phyloP scores from a whole-genome alignment of 2,888 invertebrate genomes.

The Trilocha varians region DNA sequence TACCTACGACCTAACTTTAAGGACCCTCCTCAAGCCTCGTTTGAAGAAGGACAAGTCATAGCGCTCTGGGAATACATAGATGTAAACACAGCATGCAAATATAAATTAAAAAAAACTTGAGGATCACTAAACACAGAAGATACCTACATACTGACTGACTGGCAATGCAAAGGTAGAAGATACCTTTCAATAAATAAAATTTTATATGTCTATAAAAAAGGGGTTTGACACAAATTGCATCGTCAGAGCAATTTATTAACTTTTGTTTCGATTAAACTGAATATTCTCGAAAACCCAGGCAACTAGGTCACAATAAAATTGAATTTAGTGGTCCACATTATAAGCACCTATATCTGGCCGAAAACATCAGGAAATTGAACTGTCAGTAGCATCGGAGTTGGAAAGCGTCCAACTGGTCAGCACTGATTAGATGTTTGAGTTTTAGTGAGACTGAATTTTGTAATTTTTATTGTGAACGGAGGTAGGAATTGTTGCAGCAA shows the following conservation, averaged over 20 bases:
- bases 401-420: constrained; percentile 28
- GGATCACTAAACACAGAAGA: no score
- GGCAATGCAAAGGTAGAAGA: no score
- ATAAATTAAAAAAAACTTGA: no score
- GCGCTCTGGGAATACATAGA: no score
- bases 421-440: constrained; percentile 25
- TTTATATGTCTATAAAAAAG: no score
- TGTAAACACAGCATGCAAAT: no score
- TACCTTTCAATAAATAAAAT: no score
- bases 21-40: no score
- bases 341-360: constrained; percentile 7
- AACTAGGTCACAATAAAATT: constrained; percentile 1
- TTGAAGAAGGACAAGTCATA: no score
- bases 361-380: constrained; percentile 34
- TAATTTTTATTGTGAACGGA: neutral
- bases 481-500: neutral
- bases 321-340: constrained; percentile 1
- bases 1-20: no score
- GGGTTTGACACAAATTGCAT: no score
- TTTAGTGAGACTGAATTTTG: neutral
- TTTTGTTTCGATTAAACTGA: neutral
- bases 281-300: neutral
- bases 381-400: constrained; percentile 34
- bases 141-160: no score
- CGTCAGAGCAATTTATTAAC: neutral